These are phyloP conservation scores for Catamblyrhynchus diadema DNA, from an alignment of 2,797 vertebrate genomes.

Conservation along the genomic window DNA sequence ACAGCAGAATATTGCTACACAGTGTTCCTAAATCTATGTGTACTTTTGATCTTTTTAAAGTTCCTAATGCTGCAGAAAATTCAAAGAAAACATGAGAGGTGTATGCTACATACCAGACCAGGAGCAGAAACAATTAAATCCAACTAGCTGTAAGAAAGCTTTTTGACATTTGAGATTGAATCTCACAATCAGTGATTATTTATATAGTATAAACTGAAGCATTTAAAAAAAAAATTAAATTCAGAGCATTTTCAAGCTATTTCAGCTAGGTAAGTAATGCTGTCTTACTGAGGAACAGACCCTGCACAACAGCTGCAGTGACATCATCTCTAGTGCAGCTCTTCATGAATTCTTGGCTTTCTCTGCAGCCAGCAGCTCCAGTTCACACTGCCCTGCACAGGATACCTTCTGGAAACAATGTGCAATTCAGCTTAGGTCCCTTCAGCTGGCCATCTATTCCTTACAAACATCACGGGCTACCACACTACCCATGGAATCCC, in stretches of 20 bases:
- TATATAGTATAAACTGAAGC: not conserved
- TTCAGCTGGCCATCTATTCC: not conserved
- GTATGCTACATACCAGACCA: not conserved
- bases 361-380: not conserved
- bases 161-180: not conserved
- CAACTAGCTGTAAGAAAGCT: not conserved
- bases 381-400: not conserved
- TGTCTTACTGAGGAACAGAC: not conserved
- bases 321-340: not conserved
- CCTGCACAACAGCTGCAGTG: not conserved
- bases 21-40: rapidly evolving
- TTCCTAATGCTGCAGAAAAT: not conserved
- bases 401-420: not conserved
- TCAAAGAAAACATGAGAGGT: not conserved
- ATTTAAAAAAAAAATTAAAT: not conserved
- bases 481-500: not conserved
- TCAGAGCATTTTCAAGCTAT: not conserved
- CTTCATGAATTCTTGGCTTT: not conserved
- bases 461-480: not conserved
- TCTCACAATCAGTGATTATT: not conserved
- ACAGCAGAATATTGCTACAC: not conserved
- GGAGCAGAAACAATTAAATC: not conserved
- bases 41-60: not conserved
- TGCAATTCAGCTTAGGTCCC: not conserved
- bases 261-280: not conserved